Conservation (phyloP, 53 echinoderm and acorn worm species). For the Temnopleurus reevesii region DNA sequence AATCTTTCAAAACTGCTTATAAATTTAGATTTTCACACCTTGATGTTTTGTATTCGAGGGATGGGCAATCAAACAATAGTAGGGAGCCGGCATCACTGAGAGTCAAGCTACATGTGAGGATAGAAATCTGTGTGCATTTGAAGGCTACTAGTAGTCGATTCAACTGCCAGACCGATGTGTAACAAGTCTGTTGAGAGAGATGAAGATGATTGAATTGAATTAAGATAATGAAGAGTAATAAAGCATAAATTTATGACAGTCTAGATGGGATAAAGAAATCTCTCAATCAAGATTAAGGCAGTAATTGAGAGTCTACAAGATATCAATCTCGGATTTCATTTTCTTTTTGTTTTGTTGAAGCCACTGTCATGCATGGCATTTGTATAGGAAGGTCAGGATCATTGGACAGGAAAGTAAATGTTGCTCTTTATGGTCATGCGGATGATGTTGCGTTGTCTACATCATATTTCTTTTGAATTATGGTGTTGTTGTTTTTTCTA, state of each 20-base stretch:
- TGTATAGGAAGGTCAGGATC: neutral
- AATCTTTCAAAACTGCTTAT: too few relatives aligned
- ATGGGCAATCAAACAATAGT: too few relatives aligned
- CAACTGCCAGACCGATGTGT: too few relatives aligned
- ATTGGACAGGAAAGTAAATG: slow-evolving; percentile 17
- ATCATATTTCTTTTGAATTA: too few relatives aligned
- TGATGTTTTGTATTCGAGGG: too few relatives aligned
- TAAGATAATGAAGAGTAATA: neutral
- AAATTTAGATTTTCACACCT: too few relatives aligned
- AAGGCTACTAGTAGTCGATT: too few relatives aligned
- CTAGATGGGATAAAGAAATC: neutral
- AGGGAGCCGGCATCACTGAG: too few relatives aligned
- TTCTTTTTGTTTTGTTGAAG: slow-evolving; percentile 5
- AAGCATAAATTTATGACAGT: neutral
- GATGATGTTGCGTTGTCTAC: neutral
- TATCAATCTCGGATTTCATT: slow-evolving; percentile 27
- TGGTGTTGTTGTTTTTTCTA: too few relatives aligned
- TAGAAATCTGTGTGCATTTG: too few relatives aligned
- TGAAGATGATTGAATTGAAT: too few relatives aligned
- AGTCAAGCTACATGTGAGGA: too few relatives aligned
- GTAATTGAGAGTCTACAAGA: slow-evolving; percentile 1
- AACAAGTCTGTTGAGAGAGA: neutral
- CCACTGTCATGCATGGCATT: neutral
- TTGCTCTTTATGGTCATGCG: slow-evolving; percentile 17
- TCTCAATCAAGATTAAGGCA: neutral